These are phyloP conservation scores for Cettia cetti DNA, from an alignment of 2,113 vertebrate species.

Conservation along the genomic window DNA sequence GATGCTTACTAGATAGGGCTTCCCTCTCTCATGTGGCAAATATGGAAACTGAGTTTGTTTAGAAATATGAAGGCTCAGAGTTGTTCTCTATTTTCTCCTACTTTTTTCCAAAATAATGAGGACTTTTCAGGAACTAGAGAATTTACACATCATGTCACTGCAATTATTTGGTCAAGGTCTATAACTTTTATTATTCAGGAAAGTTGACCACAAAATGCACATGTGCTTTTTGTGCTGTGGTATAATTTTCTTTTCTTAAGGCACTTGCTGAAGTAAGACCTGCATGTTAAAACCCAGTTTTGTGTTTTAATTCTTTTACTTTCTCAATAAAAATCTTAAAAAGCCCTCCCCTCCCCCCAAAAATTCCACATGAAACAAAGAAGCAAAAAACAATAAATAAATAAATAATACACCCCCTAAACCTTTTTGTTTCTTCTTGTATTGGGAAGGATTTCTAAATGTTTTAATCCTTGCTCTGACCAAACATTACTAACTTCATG, in stretches of 20 bases:
- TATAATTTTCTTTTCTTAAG: neutral
- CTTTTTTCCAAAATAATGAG: neutral
- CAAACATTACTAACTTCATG: neutral
- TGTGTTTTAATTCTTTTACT: neutral
- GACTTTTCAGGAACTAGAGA: neutral
- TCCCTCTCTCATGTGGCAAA: neutral
- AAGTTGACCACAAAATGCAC: neutral
- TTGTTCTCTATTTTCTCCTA: neutral
- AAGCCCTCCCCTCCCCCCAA: accelerated
- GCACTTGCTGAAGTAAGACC: neutral
- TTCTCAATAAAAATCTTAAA: neutral
- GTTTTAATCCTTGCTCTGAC: neutral
- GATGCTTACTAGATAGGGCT: neutral
- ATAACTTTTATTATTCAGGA: neutral
- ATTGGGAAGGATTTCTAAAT: neutral
- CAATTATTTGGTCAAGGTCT: neutral
- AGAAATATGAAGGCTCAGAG: neutral
- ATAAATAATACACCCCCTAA: neutral
- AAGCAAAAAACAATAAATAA: neutral
- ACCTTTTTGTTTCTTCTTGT: neutral
- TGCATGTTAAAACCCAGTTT: neutral
- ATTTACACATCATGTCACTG: neutral
- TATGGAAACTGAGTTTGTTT: neutral
- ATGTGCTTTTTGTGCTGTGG: neutral
- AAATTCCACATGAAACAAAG: neutral